Evolutionary conservation across 2,113 vertebrate genomes (phyloP), one percentile per base, ranked within the genome.

Genomic region (Ranitomeya variabilis): DNA sequence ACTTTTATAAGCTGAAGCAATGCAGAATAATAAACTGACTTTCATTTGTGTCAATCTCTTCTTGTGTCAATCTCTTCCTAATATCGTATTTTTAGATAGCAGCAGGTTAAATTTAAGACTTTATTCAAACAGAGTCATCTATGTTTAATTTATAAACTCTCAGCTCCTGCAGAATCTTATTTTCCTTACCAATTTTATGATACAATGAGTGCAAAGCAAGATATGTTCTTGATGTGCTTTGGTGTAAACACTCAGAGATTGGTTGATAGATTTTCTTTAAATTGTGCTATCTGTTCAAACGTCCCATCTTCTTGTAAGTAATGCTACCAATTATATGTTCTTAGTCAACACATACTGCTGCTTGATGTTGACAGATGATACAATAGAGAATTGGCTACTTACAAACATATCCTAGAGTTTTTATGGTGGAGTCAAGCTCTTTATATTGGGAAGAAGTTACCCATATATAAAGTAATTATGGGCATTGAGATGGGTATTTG

Each of bases 231-330:
- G 52, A 80, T 80, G n/a, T 13, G 19, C 52, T n/a, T 57, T 13
- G 57, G 13, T 55, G 23, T 80, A 15, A 80, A 23, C n/a, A 23
- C 54, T 57, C 54, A 15, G 52, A 80, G 52, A 80, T 55, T 80
- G 52, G 77, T 80, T 80, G 77, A 80, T 80, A 23, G 77, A 80
- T 80, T 80, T 80, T 80, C 52, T 80, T 80, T 57, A 80, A 80
- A 23, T 52, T 57, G 52, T 57, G 54, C 23, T 26, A 80, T 80
- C 52, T 59, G n/a, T 80, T 80, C 52, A 57, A 57, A 80, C 77
- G 26, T 80, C 77, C 57, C 21, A 57, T 54, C 54, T 80, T 57
- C 77, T 26, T 23, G 77, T 59, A 55, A 80, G 54, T 80, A 80
- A 80, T 80, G 77, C 54, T 55, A 80, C 77, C 77, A 80, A 79